Percentiles rank a stretch among this genome's conserved stretches.
These are phyloP conservation scores for Chascanopsetta lugubris DNA, from an alignment of 2,113 vertebrate genomes.

Conservation along the genomic window DNA sequence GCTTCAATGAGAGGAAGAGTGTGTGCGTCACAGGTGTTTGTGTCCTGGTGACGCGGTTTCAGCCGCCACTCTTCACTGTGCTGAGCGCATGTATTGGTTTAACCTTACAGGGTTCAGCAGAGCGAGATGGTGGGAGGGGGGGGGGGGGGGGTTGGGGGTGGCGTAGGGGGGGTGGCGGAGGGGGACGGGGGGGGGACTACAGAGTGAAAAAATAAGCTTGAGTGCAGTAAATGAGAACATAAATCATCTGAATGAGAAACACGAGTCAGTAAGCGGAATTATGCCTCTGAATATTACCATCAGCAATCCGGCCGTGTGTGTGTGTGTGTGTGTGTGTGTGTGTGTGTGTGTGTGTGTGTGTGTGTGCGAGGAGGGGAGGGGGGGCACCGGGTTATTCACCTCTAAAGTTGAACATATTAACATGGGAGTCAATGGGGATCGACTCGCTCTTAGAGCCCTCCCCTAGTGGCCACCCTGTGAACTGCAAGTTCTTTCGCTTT, in stretches of 20 bases:
- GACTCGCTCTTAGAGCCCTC: too few relatives aligned
- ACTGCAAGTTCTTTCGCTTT: too few relatives aligned
- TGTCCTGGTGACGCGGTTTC: conserved; percentile 27
- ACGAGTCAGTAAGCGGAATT: conserved; percentile 62
- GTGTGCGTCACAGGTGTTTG: conserved; percentile 62
- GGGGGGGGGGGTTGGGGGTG: not conserved
- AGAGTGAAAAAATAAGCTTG: conserved; percentile 15
- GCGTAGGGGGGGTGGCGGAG: not conserved
- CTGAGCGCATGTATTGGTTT: conserved; percentile 10
- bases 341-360: not conserved
- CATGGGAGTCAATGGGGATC: too few relatives aligned
- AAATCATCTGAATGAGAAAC: conserved; percentile 65
- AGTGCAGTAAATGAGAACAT: conserved; percentile 52
- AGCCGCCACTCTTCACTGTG: conserved; percentile 18
- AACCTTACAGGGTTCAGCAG: conserved; percentile 4
- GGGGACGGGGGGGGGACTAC: not conserved
- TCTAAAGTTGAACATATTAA: too few relatives aligned
- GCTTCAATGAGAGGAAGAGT: not conserved
- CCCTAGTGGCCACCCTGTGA: too few relatives aligned
- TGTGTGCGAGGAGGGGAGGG: not conserved
- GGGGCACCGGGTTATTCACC: too few relatives aligned
- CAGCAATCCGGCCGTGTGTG: conserved; percentile 44
- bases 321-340: not conserved
- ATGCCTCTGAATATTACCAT: conserved; percentile 46
- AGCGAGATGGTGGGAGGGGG: conserved; percentile 16